Base-by-base conservation (phyloP, 1,140 invertebrate genomes). In the Euglossa dilemma region DNA sequence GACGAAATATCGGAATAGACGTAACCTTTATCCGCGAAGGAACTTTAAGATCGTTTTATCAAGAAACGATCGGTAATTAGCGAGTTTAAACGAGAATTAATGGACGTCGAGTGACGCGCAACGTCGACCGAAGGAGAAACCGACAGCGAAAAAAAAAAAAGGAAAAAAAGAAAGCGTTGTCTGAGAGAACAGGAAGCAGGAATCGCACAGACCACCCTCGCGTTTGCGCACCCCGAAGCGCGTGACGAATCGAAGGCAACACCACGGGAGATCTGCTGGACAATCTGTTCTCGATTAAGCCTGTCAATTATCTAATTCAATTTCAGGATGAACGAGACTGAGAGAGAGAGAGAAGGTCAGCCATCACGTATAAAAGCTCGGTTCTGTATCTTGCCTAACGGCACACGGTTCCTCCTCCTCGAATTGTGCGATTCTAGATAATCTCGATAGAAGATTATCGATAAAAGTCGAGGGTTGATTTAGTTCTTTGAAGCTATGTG, bases 231-330 rank as follows among this genome's bases (percentile, higher is more conserved):
- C 70, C 43, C 73, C 64, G 80, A 82, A 70, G 54, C 25, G 76
- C 11, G 75, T 76, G 67, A 80, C 52, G 54, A 86, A 80, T 85
- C 63, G 69, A 54, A 57, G 43, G 6, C 18, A n/a, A 28, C 43
- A 47, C 74, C 50, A 16, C 45, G 43, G 64, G 54, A 54, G 66
- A 80, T 63, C 64, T 63, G 69, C 20, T 54, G 61, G 66, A 88
- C 86, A 66, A 92, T 91, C 84, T 86, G 76, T 92, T 86, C 78
- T 71, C 85, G 78, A 80, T 90, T 90, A 90, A 90, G 83, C 79
- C 79, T 91, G 88, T 90, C 88, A 89, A 89, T 92, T 90, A 87
- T 81, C 66, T 56, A 66, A 79, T 90, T 89, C 87, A 91, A 91
- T 91, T 85, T 84, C 75, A 67, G 85, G 85, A 89, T 88, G 77